These are phyloP conservation scores for Nyctibius bracteatus DNA, from an alignment of 2,113 vertebrate genomes.

Conservation along the genomic window DNA sequence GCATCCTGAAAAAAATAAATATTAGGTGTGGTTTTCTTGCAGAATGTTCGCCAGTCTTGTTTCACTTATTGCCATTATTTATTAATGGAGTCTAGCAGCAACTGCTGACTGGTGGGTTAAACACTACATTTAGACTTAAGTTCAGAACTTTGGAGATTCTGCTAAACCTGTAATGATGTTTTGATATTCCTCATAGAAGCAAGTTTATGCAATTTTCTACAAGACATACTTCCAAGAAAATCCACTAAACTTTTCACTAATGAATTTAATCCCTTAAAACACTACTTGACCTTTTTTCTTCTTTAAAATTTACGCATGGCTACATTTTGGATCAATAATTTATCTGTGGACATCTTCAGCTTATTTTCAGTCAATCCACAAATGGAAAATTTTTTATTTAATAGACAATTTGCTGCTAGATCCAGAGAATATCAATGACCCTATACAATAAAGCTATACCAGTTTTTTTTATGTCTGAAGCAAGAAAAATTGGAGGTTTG, in stretches of 20 bases:
- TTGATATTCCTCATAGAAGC: not conserved
- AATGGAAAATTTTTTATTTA: not conserved
- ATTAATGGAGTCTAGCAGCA: not conserved
- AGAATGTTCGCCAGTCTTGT: not conserved
- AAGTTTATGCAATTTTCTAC: not conserved
- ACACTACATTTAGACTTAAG: not conserved
- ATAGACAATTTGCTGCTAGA: not conserved
- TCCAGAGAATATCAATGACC: not conserved
- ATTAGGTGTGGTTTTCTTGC: not conserved
- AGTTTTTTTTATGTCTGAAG: not conserved
- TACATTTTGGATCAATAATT: not conserved
- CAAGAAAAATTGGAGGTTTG: not conserved
- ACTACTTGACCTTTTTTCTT: not conserved
- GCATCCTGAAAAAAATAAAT: not conserved
- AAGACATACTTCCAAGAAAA: not conserved
- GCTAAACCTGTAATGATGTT: not conserved
- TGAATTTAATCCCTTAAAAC: not conserved
- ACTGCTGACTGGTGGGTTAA: not conserved
- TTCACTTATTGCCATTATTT: not conserved
- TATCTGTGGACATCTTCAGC: not conserved
- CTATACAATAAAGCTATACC: not conserved
- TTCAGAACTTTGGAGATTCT: not conserved
- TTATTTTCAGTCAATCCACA: not conserved
- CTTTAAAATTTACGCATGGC: fast-evolving
- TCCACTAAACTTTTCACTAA: not conserved